phyloP scores from a whole-genome alignment of 92 coral and sea anemone species.

The Porites divaricata region DNA sequence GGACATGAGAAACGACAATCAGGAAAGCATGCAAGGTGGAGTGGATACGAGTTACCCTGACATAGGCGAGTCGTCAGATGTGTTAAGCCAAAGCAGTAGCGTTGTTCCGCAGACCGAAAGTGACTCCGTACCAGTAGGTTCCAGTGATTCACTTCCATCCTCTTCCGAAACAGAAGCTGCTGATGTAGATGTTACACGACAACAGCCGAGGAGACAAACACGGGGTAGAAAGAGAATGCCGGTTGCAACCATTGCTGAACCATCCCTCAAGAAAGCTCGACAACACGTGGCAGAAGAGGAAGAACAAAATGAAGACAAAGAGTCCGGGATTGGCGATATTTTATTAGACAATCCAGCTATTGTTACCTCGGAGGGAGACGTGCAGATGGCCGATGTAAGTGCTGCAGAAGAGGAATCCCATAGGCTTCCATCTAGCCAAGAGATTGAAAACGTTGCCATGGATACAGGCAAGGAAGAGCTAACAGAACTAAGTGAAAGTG shows the following conservation, averaged over 20 bases:
- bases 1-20: not conserved
- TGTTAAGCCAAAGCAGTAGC: conserved; percentile 34
- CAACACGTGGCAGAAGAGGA: conserved; percentile 8
- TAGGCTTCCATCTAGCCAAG: not conserved
- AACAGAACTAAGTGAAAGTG: not conserved
- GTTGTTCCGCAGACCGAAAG: conserved; percentile 37
- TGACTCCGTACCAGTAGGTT: conserved; percentile 4
- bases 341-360: not conserved
- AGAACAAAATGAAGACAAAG: not conserved
- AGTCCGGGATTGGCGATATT: not conserved
- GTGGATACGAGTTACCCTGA: conserved; percentile 18
- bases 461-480: not conserved
- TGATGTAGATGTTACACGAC: not conserved
- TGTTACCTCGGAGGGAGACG: conserved; percentile 1
- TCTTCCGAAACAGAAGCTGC: conserved; percentile 32
- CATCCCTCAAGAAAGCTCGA: conserved; percentile 13
- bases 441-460: not conserved
- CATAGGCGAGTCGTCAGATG: conserved; percentile 28
- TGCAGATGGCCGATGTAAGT: not conserved
- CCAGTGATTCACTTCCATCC: conserved; percentile 28
- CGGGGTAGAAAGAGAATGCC: conserved; percentile 37
- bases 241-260: conserved; percentile 11
- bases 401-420: not conserved
- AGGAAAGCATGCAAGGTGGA: not conserved
- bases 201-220: conserved; percentile 6